A percentile compares a stretch with the other conserved stretches of the same genome.
Conservation (phyloP, 2,113 vertebrate species). For the Pterocles burchelli region DNA sequence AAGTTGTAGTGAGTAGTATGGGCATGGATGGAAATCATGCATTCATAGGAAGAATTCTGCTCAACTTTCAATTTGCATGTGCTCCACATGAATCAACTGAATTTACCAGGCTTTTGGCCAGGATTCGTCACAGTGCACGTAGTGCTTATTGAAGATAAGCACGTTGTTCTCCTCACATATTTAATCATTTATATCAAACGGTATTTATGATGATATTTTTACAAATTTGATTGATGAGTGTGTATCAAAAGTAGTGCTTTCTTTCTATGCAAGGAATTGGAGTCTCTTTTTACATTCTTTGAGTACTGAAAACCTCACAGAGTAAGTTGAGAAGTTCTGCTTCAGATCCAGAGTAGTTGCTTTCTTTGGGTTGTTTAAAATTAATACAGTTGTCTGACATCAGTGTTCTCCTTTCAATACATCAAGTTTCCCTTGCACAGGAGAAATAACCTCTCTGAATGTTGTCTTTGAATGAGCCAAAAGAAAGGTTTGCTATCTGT, state of each 20-base stretch:
- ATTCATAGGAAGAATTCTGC: not conserved
- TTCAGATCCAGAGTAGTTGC: not conserved
- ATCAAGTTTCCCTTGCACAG: not conserved
- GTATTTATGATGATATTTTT: not conserved
- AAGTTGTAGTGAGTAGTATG: not conserved
- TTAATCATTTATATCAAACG: not conserved
- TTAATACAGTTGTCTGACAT: accelerated
- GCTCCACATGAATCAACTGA: not conserved
- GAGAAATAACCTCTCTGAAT: not conserved
- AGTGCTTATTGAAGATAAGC: not conserved
- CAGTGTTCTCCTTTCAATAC: not conserved
- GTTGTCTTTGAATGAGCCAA: not conserved
- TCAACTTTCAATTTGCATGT: not conserved
- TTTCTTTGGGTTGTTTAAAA: not conserved
- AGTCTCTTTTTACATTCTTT: not conserved
- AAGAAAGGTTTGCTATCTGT: not conserved
- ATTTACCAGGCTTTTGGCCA: not conserved
- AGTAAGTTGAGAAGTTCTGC: not conserved
- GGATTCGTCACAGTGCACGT: not conserved
- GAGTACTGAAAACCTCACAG: not conserved
- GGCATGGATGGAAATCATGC: not conserved
- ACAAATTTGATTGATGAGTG: not conserved
- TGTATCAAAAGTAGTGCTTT: not conserved
- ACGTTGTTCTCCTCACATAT: not conserved
- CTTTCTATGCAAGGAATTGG: not conserved